Base-by-base conservation (phyloP, 2,113 vertebrate genomes). In the Piaya cayana region DNA sequence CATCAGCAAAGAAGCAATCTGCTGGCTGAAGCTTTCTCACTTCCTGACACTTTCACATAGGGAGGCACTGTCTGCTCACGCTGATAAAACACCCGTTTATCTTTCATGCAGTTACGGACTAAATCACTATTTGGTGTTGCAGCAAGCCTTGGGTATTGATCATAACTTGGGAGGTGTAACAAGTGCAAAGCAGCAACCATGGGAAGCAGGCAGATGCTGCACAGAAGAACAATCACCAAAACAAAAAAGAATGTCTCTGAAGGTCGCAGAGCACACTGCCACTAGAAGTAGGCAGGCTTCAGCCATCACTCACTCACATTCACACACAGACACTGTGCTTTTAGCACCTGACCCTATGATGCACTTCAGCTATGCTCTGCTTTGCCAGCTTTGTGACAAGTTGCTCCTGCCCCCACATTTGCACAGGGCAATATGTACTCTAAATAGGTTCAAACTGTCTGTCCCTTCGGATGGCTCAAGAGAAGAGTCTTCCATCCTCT, bases 401-500 rank as follows among this genome's bases (percentile, higher is more conserved):
- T 74, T 32, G 11, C 8, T 11, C 53, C 58, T 76, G 36, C 50
- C 58, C 85, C 67, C 16, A 30, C 59, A 68, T 55, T 37, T 79
- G 59, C 4, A 1, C 8, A 58, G 58, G 26, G 58, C 39, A 67
- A 4, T 55, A 56, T 8, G n/a, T 34, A 77, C 29, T 74, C 15
- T 2, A 2, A 9, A n/a, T 49, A 86, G 52, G 32, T 81, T 86
- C 64, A 55, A 93, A 52, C 42, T 77, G 79, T 32, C 80, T 96
- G 79, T 88, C 90, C 84, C 71, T 91, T 92, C 58, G 67, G 55
- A 70, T 25, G 82, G 85, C 75, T 81, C 87, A 91, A 96, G 22
- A 92, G 71, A 37, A 92, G 71, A 29, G 71, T 90, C 87, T 95
- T 96, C 96, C 94, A 49, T 95, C 94, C 92, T 95, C 93, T 94